Evolutionary conservation across 1,140 invertebrate species (phyloP).

Genomic region (Drosophila jambulina): DNA sequence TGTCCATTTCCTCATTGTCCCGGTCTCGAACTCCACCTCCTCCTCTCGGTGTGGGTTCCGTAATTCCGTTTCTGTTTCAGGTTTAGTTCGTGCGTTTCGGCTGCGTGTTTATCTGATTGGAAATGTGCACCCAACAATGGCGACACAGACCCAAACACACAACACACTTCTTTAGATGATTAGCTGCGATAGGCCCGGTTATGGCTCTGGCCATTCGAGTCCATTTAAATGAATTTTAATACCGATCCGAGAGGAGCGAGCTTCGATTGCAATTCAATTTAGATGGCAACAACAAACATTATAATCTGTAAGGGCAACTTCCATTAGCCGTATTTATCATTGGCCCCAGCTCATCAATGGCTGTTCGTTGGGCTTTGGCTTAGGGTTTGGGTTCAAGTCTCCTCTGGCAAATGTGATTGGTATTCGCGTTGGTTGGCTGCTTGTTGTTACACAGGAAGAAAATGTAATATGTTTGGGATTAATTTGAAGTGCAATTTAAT

Average conservation of each 20-base stretch:
- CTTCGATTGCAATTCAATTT: slow-evolving; percentile 67
- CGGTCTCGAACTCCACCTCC: background rate
- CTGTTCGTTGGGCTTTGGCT: slow-evolving; percentile 11
- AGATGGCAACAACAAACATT: slow-evolving; percentile 54
- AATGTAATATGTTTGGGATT: background rate
- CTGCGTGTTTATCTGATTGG: slow-evolving; percentile 76
- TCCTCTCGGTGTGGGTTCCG: slow-evolving; percentile 4
- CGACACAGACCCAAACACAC: slow-evolving; percentile 57
- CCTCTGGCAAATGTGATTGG: slow-evolving; percentile 77
- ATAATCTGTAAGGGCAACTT: slow-evolving; percentile 60
- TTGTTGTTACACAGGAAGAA: background rate
- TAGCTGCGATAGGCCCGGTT: slow-evolving; percentile 70
- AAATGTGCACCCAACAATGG: slow-evolving; percentile 77
- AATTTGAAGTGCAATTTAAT: background rate
- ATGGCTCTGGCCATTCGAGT: slow-evolving; percentile 40
- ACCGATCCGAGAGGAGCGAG: slow-evolving; percentile 40
- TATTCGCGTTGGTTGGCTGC: slow-evolving; percentile 59
- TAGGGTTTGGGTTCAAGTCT: slow-evolving; percentile 30
- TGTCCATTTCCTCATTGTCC: slow-evolving; percentile 45
- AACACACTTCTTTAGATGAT: slow-evolving; percentile 80
- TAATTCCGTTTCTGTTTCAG: slow-evolving; percentile 41
- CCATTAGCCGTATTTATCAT: slow-evolving; percentile 69
- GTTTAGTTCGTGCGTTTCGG: slow-evolving; percentile 67
- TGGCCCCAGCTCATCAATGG: slow-evolving; percentile 71
- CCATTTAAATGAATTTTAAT: slow-evolving; percentile 81